Evolutionary conservation across 2,113 vertebrate genomes (phyloP).

Genomic region (Eulacestoma nigropectus): DNA sequence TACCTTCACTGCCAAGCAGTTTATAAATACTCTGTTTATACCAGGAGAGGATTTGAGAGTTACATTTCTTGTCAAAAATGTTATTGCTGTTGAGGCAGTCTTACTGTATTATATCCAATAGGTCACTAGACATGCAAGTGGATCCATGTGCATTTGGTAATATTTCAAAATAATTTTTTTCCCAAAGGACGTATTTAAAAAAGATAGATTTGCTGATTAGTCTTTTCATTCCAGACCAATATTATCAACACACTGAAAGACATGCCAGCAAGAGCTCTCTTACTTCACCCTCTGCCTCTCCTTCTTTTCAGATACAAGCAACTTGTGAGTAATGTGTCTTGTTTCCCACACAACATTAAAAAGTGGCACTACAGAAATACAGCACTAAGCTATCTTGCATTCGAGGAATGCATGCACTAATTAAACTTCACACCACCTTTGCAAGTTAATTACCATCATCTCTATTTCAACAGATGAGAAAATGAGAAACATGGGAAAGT

Average conservation of each 20-base stretch:
- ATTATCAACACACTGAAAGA: background rate
- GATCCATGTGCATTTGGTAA: background rate
- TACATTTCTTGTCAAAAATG: slow-evolving; percentile 30
- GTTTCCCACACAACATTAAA: background rate
- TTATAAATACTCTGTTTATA: slow-evolving; percentile 53
- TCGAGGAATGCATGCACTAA: background rate
- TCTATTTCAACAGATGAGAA: background rate
- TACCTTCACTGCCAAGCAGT: slow-evolving; percentile 51
- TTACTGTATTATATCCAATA: background rate
- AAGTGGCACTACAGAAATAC: background rate
- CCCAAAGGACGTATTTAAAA: background rate
- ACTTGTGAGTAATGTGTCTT: background rate
- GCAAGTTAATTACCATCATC: background rate
- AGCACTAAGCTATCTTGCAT: background rate
- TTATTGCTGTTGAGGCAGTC: background rate
- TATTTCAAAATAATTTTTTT: background rate
- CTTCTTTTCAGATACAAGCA: background rate
- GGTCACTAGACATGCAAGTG: background rate
- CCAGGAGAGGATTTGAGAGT: background rate
- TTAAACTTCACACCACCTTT: background rate
- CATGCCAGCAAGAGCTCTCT: background rate
- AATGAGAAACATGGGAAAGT: background rate
- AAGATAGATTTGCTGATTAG: background rate
- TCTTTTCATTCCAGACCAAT: background rate
- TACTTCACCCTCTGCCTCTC: background rate